Percentiles rank a stretch among this genome's conserved stretches.
Evolutionary conservation across 53 echinoderm and acorn worm species (phyloP).

Genomic region (Antedon mediterranea): DNA sequence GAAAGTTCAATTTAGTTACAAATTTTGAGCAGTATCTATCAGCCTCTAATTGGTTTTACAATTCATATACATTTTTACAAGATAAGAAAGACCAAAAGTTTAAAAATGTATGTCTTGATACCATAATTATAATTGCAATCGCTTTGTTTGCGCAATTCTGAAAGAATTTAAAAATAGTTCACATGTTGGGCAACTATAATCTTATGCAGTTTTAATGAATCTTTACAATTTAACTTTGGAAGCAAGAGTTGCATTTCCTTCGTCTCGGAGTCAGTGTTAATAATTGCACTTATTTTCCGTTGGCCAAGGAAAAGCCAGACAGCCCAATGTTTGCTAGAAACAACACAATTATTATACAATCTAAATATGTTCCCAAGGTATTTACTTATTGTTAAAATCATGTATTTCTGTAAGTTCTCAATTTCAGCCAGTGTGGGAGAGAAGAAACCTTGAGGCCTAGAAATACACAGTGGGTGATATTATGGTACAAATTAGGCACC

Average conservation of each 20-base stretch:
- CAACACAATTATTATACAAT: not conserved
- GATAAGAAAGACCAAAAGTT: no score
- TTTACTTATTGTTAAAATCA: not conserved
- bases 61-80: no score
- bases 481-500: conserved; percentile 1
- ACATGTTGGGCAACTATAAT: not conserved
- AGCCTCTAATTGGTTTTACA: no score
- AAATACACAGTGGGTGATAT: not conserved
- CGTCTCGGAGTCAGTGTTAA: not conserved
- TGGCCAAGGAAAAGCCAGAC: not conserved
- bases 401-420: not conserved
- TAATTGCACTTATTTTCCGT: not conserved
- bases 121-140: no score
- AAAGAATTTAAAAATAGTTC: not conserved
- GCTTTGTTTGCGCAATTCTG: not conserved
- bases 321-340: not conserved
- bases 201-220: not conserved
- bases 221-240: not conserved
- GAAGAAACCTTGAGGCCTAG: not conserved
- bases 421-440: not conserved
- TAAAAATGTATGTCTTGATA: no score
- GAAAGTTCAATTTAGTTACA: no score
- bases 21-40: no score
- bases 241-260: not conserved
- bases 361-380: not conserved